A percentile compares a stretch with the other conserved stretches of the same genome.
These are phyloP conservation scores for Lordiphosa collinella DNA, from an alignment of 1,140 invertebrate genomes.

Conservation along the genomic window DNA sequence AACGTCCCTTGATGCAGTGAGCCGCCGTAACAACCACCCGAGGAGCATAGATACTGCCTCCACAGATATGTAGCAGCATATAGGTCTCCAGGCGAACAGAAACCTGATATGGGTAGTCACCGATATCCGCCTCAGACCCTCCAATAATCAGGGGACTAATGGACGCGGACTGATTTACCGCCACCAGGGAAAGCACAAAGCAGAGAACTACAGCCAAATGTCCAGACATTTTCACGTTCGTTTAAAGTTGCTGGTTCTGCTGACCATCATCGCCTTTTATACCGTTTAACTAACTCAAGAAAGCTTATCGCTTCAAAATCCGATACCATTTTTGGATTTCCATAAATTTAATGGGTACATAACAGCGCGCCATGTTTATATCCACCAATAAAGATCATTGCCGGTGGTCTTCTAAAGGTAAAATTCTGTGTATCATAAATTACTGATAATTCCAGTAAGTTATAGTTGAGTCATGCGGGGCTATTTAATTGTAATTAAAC, in stretches of 20 bases:
- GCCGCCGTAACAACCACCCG: slow-evolving; percentile 82
- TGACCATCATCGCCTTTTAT: slow-evolving; percentile 18
- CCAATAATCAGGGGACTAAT: slow-evolving; percentile 53
- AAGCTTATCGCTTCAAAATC: slow-evolving; percentile 36
- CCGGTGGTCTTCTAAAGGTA: slow-evolving; percentile 33
- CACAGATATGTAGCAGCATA: slow-evolving; percentile 62
- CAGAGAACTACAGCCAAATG: slow-evolving; percentile 33
- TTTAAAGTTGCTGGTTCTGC: slow-evolving; percentile 5
- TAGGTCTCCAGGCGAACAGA: slow-evolving; percentile 63
- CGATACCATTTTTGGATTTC: slow-evolving; percentile 37
- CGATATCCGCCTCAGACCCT: slow-evolving; percentile 44
- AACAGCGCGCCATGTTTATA: slow-evolving; percentile 25
- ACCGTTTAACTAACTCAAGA: slow-evolving; percentile 1
- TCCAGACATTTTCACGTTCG: slow-evolving; percentile 26
- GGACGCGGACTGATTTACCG: slow-evolving; percentile 24
- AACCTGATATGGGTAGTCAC: slow-evolving; percentile 55
- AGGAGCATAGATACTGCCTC: slow-evolving; percentile 80
- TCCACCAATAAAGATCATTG: slow-evolving; percentile 35
- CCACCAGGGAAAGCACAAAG: slow-evolving; percentile 21
- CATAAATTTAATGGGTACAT: slow-evolving; percentile 30
- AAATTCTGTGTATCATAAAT: neutral
- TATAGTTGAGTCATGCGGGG: too few species aligned
- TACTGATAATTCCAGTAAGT: too few species aligned
- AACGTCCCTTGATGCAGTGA: slow-evolving; percentile 80
- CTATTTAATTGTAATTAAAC: too few species aligned